phyloP scores from a whole-genome alignment of 2,797 vertebrate genomes.

The Coranthus polyacanthus region DNA sequence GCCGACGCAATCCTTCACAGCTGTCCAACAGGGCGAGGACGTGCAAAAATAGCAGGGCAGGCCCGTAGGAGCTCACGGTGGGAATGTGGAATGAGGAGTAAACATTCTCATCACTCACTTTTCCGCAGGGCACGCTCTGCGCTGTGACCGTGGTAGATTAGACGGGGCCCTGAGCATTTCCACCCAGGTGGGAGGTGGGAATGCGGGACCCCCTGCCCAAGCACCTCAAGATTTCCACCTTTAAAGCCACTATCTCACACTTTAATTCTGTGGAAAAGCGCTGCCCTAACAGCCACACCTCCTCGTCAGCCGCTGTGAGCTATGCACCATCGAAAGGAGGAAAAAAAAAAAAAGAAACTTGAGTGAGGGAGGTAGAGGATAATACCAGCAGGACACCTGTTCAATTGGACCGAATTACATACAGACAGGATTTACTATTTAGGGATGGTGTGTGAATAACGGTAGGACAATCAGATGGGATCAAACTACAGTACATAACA shows the following conservation, averaged over 20 bases:
- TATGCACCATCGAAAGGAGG: constrained; percentile 10
- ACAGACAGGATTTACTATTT: constrained; percentile 1
- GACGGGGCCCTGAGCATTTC: constrained; percentile 39
- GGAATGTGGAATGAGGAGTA: constrained; percentile 62
- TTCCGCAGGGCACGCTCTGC: constrained; percentile 13
- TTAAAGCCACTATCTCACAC: constrained; percentile 44
- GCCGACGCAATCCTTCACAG: constrained; percentile 75
- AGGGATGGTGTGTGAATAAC: neutral
- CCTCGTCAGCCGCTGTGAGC: constrained; percentile 43
- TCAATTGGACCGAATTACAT: neutral
- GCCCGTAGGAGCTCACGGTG: constrained; percentile 47
- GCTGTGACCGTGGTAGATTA: constrained; percentile 51
- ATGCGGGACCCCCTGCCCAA: constrained; percentile 35
- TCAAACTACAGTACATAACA: neutral
- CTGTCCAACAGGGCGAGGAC: constrained; percentile 65
- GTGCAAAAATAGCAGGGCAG: constrained; percentile 66
- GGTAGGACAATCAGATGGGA: neutral
- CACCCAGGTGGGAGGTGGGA: constrained; percentile 36
- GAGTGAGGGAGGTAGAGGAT: constrained; percentile 13
- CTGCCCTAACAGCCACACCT: constrained; percentile 28
- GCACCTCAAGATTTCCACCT: constrained; percentile 44
- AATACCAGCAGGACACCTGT: constrained; percentile 5
- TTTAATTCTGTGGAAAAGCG: constrained; percentile 42
- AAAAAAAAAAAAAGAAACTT: neutral
- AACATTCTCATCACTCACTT: constrained; percentile 71